phyloP scores from a whole-genome alignment of 2,113 vertebrate species.

The Barnardius zonarius region DNA sequence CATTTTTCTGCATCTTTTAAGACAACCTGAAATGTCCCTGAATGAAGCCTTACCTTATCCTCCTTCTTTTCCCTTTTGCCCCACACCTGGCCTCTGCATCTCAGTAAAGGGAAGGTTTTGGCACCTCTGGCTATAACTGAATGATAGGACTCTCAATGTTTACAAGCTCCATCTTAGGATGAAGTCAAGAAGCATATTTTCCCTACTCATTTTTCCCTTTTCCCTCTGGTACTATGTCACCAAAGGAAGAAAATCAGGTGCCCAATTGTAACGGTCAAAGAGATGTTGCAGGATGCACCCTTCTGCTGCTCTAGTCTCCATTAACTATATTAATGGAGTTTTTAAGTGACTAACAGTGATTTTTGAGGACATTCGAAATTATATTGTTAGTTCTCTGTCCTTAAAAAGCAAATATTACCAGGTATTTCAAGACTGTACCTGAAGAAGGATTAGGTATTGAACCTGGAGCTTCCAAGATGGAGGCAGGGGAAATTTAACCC shows the following conservation, averaged over 20 bases:
- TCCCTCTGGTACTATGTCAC: not conserved
- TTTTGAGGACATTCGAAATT: not conserved
- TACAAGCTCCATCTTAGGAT: not conserved
- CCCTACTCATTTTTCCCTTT: not conserved
- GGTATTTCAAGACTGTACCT: not conserved
- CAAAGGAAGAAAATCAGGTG: not conserved
- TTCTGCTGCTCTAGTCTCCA: not conserved
- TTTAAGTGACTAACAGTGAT: not conserved
- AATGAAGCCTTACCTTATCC: not conserved
- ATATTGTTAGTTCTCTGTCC: not conserved
- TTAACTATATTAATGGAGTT: not conserved
- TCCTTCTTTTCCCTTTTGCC: not conserved
- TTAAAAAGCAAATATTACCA: not conserved
- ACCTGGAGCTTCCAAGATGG: not conserved
- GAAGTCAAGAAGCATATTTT: not conserved
- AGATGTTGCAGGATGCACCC: not conserved
- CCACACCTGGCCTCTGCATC: not conserved
- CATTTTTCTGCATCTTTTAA: slow-evolving; percentile 27
- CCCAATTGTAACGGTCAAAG: not conserved
- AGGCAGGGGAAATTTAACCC: not conserved
- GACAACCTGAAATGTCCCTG: not conserved
- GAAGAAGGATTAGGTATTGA: not conserved
- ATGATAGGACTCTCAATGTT: not conserved
- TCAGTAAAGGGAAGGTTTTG: not conserved
- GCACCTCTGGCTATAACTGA: not conserved